These are phyloP conservation scores for Epinephelus malabaricus DNA, from an alignment of 2,797 vertebrate species.

Conservation along the genomic window DNA sequence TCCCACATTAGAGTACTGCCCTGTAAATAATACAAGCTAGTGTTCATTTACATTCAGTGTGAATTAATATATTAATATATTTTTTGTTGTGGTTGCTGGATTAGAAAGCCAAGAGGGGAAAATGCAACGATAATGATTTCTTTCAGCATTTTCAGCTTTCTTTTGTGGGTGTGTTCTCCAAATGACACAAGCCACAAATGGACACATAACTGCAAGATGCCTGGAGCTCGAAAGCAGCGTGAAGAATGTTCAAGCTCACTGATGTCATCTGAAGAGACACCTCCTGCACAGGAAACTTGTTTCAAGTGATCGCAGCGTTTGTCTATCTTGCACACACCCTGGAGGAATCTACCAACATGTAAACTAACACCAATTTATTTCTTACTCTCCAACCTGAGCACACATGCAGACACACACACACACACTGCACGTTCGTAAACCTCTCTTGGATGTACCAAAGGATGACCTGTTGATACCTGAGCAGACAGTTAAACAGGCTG, in stretches of 20 bases:
- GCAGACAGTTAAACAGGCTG: constrained; percentile 24
- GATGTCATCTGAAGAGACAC: not conserved
- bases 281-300: not conserved
- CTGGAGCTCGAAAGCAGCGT: not conserved
- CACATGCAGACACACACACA: not conserved
- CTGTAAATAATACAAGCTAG: not conserved
- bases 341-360: not conserved
- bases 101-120: not conserved
- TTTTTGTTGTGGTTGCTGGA: not conserved
- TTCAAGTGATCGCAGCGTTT: not conserved
- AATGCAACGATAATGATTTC: not conserved
- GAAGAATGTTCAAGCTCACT: not conserved
- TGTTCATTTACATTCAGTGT: not conserved
- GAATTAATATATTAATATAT: not conserved
- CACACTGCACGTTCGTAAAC: not conserved
- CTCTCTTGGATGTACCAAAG: not conserved
- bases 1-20: not conserved
- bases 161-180: not conserved
- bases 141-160: not conserved
- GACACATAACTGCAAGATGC: not conserved
- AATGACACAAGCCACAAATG: not conserved
- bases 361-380: not conserved
- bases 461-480: not conserved
- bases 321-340: not conserved
- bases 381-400: not conserved